Percentiles rank a stretch among this genome's conserved stretches.
These are phyloP conservation scores for Eptatretus atami DNA, from an alignment of 2,797 vertebrate genomes.

Conservation along the genomic window DNA sequence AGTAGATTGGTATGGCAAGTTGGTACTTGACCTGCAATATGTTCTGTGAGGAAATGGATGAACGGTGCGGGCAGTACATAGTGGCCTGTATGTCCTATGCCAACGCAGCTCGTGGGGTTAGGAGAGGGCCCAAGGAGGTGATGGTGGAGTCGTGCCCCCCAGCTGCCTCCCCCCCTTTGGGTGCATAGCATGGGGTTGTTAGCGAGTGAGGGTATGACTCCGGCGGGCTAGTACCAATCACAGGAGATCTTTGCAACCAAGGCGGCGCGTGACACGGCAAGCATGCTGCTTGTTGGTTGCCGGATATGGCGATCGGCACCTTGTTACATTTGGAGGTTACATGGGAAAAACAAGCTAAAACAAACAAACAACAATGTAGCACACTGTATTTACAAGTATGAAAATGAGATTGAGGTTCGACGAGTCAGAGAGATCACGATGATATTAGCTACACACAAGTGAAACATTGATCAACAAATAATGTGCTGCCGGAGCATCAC, in stretches of 20 bases:
- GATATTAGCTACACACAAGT: too few relatives aligned
- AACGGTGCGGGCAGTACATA: too few relatives aligned
- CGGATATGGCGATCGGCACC: constrained; percentile 91
- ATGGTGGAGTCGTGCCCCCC: background rate
- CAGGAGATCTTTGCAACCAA: constrained; percentile 67
- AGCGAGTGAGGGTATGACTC: constrained; percentile 57
- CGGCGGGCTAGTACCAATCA: constrained; percentile 89
- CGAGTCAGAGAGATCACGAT: too few relatives aligned
- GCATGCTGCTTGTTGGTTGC: constrained; percentile 90
- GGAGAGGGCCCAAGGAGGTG: constrained; percentile 18
- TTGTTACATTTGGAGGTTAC: constrained; percentile 12
- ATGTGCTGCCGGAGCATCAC: too few relatives aligned
- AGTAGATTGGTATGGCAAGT: constrained; percentile 14
- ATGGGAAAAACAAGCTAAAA: too few relatives aligned
- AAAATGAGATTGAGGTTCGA: too few relatives aligned
- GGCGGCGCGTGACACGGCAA: constrained; percentile 64
- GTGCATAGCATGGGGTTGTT: constrained; percentile 24
- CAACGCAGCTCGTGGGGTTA: constrained; percentile 40
- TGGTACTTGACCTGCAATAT: too few relatives aligned
- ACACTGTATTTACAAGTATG: too few relatives aligned
- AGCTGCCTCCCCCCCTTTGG: constrained; percentile 11
- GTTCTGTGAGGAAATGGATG: constrained; percentile 73
- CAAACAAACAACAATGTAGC: too few relatives aligned
- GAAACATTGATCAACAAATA: too few relatives aligned
- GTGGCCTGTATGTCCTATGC: constrained; percentile 85